A percentile compares a stretch with the other conserved stretches of the same genome.
Conservation (phyloP, 2,113 vertebrate species). For the Macrotus californicus region DNA sequence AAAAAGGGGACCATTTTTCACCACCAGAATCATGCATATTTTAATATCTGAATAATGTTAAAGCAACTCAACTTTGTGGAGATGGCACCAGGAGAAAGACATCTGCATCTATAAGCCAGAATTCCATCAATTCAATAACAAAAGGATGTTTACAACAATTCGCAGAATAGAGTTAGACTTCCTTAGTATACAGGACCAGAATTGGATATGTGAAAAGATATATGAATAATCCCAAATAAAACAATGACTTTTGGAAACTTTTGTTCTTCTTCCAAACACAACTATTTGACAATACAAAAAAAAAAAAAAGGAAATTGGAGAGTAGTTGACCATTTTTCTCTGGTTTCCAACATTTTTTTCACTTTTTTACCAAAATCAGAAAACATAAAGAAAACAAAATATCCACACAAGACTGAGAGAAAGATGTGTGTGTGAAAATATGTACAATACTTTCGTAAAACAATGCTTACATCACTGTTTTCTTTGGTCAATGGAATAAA, state of each 20-base stretch:
- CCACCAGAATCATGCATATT: constrained; percentile 62
- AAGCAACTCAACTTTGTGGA: constrained; percentile 46
- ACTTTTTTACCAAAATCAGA: constrained; percentile 26
- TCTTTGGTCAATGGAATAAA: neutral
- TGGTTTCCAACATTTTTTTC: neutral
- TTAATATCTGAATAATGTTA: constrained; percentile 66
- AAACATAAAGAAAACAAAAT: neutral
- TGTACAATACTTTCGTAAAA: neutral
- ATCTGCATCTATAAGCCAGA: neutral
- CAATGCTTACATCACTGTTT: neutral
- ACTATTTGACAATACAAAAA: neutral
- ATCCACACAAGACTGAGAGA: neutral
- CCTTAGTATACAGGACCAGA: neutral
- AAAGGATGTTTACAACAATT: neutral
- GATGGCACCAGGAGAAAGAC: neutral
- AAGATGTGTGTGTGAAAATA: neutral
- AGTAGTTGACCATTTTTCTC: neutral
- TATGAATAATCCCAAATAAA: neutral
- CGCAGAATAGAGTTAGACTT: neutral
- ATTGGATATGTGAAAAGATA: neutral
- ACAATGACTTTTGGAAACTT: neutral
- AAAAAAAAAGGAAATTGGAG: neutral
- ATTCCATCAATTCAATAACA: neutral
- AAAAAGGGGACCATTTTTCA: constrained; percentile 64
- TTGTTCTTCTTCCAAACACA: neutral